Conservation (phyloP, 2,797 vertebrate genomes). For the Hoplostethus mediterraneus region DNA sequence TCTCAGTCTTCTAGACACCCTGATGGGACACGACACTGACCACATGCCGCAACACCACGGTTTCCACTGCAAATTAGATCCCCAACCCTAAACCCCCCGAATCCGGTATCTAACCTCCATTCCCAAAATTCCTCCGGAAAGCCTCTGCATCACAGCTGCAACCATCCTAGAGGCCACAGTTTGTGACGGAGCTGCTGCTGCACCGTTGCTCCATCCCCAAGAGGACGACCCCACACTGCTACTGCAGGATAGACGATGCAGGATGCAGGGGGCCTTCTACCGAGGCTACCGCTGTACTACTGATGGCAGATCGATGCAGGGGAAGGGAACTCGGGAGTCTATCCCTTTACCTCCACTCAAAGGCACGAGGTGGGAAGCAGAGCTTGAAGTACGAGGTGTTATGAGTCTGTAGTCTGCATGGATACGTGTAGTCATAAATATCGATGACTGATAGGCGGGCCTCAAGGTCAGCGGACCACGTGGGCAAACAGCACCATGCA, state of each 20-base stretch:
- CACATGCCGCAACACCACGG: conserved; percentile 3
- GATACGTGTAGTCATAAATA: conserved; percentile 47
- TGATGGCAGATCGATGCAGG: neutral
- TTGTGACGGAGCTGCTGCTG: neutral
- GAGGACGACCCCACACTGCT: conserved; percentile 2
- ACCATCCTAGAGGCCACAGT: neutral
- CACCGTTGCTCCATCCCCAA: neutral
- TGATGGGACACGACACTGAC: neutral
- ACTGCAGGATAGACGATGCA: neutral
- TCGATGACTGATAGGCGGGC: conserved; percentile 45
- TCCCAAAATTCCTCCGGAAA: neutral
- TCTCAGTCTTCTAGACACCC: neutral
- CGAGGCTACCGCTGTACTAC: neutral
- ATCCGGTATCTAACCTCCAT: neutral
- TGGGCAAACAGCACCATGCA: conserved; percentile 29
- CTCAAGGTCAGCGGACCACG: conserved; percentile 48
- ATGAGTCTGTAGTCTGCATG: conserved; percentile 31
- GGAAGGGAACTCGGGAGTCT: neutral
- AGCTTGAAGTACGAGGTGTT: neutral
- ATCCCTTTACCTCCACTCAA: conserved; percentile 3
- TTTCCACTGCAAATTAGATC: conserved; percentile 4
- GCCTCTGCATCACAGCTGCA: conserved; percentile 1
- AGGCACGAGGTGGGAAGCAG: conserved; percentile 14
- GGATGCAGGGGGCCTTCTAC: neutral
- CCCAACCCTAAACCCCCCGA: neutral